Evolutionary conservation across 2,113 vertebrate genomes (phyloP).

Genomic region (Dolichallabes microphthalmus): DNA sequence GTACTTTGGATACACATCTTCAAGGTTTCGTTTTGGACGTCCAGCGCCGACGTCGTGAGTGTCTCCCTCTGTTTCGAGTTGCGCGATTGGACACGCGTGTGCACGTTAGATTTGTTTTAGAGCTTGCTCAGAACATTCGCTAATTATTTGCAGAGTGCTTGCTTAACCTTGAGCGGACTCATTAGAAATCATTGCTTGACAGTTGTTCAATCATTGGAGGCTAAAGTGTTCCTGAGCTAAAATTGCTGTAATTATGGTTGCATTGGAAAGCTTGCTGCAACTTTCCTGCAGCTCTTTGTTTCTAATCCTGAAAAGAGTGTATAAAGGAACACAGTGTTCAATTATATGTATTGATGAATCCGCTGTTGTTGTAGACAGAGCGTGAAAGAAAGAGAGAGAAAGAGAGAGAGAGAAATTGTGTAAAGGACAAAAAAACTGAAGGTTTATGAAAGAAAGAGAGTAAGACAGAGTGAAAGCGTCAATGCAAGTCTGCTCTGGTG

Average conservation of each 20-base stretch:
- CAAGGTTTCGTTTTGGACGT: background rate
- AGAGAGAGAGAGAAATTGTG: background rate
- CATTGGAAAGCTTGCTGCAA: constrained; percentile 24
- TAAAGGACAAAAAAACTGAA: background rate
- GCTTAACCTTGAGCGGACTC: constrained; percentile 54
- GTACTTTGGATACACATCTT: constrained; percentile 24
- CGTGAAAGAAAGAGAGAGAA: background rate
- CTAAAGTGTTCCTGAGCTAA: constrained; percentile 44
- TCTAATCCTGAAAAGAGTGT: background rate
- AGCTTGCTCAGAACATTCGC: constrained; percentile 35
- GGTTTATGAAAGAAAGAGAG: background rate
- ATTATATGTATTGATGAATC: background rate
- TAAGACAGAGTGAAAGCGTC: constrained; percentile 28
- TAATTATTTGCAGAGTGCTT: constrained; percentile 56
- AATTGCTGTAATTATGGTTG: constrained; percentile 45
- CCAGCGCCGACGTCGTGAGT: background rate
- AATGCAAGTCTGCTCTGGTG: background rate
- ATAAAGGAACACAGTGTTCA: background rate
- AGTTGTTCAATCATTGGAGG: constrained; percentile 49
- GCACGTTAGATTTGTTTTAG: constrained; percentile 26
- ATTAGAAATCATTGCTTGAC: constrained; percentile 50
- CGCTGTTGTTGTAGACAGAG: background rate
- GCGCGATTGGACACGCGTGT: constrained; percentile 35
- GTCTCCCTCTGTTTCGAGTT: constrained; percentile 30
- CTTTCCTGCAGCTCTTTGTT: constrained; percentile 24